phyloP scores from a whole-genome alignment of 2,888 invertebrate species.

The Drosophila pseudotakahashii region DNA sequence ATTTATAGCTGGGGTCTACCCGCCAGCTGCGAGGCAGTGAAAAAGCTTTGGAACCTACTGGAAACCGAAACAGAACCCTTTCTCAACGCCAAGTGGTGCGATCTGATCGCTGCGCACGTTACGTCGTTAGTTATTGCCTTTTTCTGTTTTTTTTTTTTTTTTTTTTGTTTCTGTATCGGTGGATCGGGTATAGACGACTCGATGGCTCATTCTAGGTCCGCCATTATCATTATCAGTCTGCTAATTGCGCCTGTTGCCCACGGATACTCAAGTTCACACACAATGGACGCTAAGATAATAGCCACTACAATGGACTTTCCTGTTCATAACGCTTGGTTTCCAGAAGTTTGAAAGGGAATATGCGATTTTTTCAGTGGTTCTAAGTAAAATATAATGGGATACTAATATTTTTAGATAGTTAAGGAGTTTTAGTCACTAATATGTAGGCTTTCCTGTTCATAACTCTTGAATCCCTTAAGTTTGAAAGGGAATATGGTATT shows the following conservation, averaged over 20 bases:
- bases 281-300: slow-evolving; percentile 16
- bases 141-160: not conserved
- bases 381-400: no score
- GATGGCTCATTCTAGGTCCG: slow-evolving; percentile 1
- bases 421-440: no score
- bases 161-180: not conserved
- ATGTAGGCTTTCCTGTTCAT: not conserved
- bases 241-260: slow-evolving; percentile 25
- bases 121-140: slow-evolving; percentile 8
- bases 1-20: not conserved
- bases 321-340: not conserved
- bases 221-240: slow-evolving; percentile 34
- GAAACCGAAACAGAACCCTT: slow-evolving; percentile 33
- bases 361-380: no score
- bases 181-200: slow-evolving; percentile 21
- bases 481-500: not conserved
- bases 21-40: slow-evolving; percentile 35
- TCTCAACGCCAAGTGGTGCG: slow-evolving; percentile 15
- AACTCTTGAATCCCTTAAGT: no score
- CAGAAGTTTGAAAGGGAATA: no score
- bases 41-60: slow-evolving; percentile 34
- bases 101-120: slow-evolving; percentile 27
- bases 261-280: slow-evolving; percentile 7
- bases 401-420: no score
- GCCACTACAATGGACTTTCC: not conserved